phyloP scores from a whole-genome alignment of 2,113 vertebrate genomes.

The Triplophysa dalaica region DNA sequence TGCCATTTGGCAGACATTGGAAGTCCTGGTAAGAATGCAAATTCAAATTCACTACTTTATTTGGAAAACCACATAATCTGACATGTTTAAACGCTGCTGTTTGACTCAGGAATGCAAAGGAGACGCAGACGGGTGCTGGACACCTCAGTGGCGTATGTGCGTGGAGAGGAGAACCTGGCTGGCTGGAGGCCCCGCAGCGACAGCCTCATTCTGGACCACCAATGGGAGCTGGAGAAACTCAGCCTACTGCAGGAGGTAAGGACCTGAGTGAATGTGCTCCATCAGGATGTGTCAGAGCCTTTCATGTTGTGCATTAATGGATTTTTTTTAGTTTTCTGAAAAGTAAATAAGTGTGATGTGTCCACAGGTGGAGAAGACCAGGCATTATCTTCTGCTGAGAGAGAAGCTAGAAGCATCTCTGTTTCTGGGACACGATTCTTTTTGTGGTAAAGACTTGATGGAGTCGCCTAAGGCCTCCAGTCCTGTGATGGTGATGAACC shows the following conservation, averaged over 20 bases:
- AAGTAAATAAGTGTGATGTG: slow-evolving; percentile 32
- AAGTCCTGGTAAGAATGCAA: slow-evolving; percentile 83
- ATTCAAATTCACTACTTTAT: neutral
- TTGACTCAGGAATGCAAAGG: slow-evolving; percentile 88
- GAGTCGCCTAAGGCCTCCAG: slow-evolving; percentile 80
- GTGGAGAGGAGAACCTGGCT: slow-evolving; percentile 95
- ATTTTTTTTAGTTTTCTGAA: neutral
- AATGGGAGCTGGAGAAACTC: slow-evolving; percentile 98
- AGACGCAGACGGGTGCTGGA: slow-evolving; percentile 91
- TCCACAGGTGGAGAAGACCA: slow-evolving; percentile 90
- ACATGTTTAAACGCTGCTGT: neutral
- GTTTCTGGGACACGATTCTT: slow-evolving; percentile 79
- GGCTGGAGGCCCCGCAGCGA: slow-evolving; percentile 96
- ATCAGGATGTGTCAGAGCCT: neutral
- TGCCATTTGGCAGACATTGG: slow-evolving; percentile 89
- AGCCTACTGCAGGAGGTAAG: slow-evolving; percentile 92
- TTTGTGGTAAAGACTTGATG: slow-evolving; percentile 78
- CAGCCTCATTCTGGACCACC: slow-evolving; percentile 96
- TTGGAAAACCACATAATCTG: neutral
- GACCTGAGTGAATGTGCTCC: neutral
- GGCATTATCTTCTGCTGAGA: slow-evolving; percentile 93
- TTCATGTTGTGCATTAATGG: neutral
- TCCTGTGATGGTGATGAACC: slow-evolving; percentile 70
- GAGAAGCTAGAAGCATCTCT: slow-evolving; percentile 92
- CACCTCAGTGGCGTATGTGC: slow-evolving; percentile 93